Conservation (phyloP, 2,888 invertebrate genomes). For the Ophion slaviceki region DNA sequence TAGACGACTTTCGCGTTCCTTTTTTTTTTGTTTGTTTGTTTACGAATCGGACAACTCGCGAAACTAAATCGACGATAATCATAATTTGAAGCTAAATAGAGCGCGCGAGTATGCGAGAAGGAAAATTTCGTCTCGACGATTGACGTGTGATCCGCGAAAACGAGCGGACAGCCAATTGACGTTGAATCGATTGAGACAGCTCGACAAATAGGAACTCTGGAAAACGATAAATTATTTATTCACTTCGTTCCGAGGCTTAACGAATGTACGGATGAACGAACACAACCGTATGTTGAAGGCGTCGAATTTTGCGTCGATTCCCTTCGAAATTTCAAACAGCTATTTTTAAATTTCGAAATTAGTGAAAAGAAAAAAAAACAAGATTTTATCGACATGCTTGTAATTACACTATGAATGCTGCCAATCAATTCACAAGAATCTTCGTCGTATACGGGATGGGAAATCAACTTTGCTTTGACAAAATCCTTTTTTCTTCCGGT, state of each 20-base stretch:
- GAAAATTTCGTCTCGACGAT: background rate
- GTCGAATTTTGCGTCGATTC: background rate
- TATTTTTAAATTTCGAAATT: background rate
- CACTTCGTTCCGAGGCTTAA: background rate
- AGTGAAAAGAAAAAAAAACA: background rate
- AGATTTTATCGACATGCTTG: background rate
- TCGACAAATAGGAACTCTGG: background rate
- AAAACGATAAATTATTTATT: conserved; percentile 11
- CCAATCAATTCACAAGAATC: conserved; percentile 5
- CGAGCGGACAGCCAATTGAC: background rate
- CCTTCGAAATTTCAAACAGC: conserved; percentile 11
- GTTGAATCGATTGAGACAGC: background rate
- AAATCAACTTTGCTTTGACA: background rate
- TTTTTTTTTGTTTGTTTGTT: background rate
- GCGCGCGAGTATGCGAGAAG: background rate
- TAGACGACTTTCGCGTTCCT: background rate
- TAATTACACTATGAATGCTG: conserved; percentile 5
- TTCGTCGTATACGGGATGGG: background rate
- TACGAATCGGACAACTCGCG: background rate
- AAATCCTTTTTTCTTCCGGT: background rate
- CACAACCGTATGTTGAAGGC: background rate
- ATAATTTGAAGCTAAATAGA: background rate
- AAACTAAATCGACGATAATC: background rate
- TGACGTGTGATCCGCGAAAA: background rate
- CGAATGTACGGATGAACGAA: background rate